Conservation (phyloP, 2,113 vertebrate species). For the Cettia cetti region DNA sequence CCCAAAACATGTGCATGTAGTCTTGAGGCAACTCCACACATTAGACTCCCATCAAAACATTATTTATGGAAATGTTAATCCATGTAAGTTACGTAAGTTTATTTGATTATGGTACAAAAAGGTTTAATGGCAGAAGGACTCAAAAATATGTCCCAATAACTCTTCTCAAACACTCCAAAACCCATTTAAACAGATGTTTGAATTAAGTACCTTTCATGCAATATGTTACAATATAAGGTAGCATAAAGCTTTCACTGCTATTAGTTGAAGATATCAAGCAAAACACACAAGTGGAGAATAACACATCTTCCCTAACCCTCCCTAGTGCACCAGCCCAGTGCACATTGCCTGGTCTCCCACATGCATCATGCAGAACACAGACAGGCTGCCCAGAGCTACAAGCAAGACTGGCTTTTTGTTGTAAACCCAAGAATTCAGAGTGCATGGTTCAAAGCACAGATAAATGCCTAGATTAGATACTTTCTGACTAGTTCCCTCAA, state of each 20-base stretch:
- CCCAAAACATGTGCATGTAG: neutral
- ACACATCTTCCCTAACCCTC: neutral
- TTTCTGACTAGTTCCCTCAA: neutral
- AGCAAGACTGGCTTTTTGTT: neutral
- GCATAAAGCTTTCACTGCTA: neutral
- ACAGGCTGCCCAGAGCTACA: neutral
- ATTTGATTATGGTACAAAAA: neutral
- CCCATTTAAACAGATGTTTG: neutral
- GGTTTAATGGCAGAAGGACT: neutral
- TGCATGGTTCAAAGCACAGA: conserved; percentile 1
- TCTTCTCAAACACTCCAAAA: neutral
- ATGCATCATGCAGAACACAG: neutral
- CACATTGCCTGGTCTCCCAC: neutral
- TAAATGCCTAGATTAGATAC: neutral
- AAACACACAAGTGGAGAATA: neutral
- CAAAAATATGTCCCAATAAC: neutral
- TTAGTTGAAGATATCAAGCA: neutral
- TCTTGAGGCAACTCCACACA: neutral
- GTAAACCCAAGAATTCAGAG: neutral
- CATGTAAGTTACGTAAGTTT: neutral
- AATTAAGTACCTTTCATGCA: neutral
- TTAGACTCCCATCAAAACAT: neutral
- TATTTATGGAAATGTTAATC: neutral
- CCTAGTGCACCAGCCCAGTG: neutral
- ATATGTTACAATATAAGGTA: neutral